phyloP scores from a whole-genome alignment of 2,888 invertebrate genomes.

The Calameuta idolon region DNA sequence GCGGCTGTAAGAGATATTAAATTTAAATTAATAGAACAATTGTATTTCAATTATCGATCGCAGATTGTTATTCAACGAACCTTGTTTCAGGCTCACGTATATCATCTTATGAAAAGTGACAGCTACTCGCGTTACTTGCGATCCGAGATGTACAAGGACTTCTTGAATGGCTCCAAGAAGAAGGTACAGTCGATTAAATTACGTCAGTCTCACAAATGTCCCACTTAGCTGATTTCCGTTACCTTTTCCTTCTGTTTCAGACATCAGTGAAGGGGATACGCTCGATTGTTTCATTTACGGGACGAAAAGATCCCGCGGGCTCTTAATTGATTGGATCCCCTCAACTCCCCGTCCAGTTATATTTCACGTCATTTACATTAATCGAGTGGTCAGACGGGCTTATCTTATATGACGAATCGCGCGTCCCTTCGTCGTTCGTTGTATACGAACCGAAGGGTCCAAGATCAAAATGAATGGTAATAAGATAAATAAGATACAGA shows the following conservation, averaged over 20 bases:
- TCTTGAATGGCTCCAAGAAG: slow-evolving; percentile 94
- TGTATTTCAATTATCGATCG: not conserved
- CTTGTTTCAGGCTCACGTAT: slow-evolving; percentile 89
- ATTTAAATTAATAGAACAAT: not conserved
- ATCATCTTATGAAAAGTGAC: slow-evolving; percentile 99
- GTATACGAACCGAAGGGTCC: not conserved
- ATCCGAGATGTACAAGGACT: slow-evolving; percentile 99
- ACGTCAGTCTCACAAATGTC: slow-evolving; percentile 27
- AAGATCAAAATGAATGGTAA: not conserved
- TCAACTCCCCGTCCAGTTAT: not conserved
- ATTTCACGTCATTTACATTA: not conserved
- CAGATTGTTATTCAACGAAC: not conserved
- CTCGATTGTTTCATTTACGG: slow-evolving; percentile 86
- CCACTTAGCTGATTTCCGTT: slow-evolving; percentile 20
- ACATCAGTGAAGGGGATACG: slow-evolving; percentile 88
- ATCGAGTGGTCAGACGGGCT: not conserved
- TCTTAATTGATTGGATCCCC: slow-evolving; percentile 44
- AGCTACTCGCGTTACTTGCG: slow-evolving; percentile 97
- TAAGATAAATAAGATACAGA: not conserved
- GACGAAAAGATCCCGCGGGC: slow-evolving; percentile 74
- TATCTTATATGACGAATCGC: not conserved
- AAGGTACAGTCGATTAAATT: slow-evolving; percentile 75
- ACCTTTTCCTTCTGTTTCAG: slow-evolving; percentile 70
- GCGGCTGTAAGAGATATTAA: slow-evolving; percentile 80
- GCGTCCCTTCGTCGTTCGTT: not conserved